phyloP scores from a whole-genome alignment of 2,797 vertebrate genomes.

The Oophaga sylvatica region DNA sequence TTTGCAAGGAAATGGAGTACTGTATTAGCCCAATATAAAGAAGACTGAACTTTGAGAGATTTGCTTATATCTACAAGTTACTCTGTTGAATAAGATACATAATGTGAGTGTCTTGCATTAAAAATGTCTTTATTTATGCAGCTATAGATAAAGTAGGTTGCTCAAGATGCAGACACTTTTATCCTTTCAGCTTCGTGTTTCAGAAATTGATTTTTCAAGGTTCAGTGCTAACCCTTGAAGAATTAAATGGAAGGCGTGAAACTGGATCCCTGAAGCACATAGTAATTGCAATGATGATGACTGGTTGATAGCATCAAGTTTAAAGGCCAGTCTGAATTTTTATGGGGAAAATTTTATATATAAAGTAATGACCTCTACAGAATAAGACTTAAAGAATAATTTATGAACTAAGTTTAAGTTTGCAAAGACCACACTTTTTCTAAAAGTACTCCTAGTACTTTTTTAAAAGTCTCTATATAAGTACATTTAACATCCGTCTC shows the following conservation, averaged over 20 bases:
- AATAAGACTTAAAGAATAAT: background rate
- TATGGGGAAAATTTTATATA: constrained; percentile 26
- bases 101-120: constrained; percentile 34
- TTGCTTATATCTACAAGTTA: constrained; percentile 12
- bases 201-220: constrained; percentile 51
- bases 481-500: background rate
- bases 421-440: background rate
- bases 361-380: background rate
- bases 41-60: background rate
- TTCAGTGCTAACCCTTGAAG: constrained; percentile 35
- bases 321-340: constrained; percentile 21
- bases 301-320: constrained; percentile 25
- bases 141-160: constrained; percentile 34
- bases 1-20: constrained; percentile 17
- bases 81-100: constrained; percentile 10
- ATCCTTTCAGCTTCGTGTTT: constrained; percentile 35
- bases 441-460: background rate
- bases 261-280: constrained; percentile 30
- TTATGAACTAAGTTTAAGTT: background rate
- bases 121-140: constrained; percentile 40
- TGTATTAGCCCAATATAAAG: constrained; percentile 5
- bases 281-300: constrained; percentile 45
- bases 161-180: constrained; percentile 45
- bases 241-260: constrained; percentile 34
- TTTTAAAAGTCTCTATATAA: background rate